phyloP scores from a whole-genome alignment of 2,113 vertebrate genomes.

The Pteropus alecto region DNA sequence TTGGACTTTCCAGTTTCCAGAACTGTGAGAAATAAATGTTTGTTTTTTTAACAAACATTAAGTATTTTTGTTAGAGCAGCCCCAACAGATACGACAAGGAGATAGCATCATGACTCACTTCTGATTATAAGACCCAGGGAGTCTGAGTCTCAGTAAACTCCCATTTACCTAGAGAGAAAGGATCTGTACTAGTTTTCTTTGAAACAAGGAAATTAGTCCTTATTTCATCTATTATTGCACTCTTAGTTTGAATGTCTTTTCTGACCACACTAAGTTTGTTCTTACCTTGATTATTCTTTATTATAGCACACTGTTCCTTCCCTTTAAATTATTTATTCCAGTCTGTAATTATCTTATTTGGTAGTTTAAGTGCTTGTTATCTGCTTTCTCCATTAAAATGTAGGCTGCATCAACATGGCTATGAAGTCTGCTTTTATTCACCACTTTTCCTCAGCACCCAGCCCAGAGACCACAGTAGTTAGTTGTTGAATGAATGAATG shows the following conservation, averaged over 20 bases:
- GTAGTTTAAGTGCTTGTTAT: neutral
- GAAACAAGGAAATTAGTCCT: neutral
- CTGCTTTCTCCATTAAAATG: neutral
- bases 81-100: neutral
- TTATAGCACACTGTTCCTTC: neutral
- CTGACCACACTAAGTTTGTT: neutral
- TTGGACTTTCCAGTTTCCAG: neutral
- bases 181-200: neutral
- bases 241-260: slow-evolving; percentile 11
- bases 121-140: neutral
- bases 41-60: neutral
- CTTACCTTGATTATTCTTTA: neutral
- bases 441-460: neutral
- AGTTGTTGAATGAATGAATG: neutral
- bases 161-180: neutral
- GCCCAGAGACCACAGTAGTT: neutral
- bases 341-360: neutral
- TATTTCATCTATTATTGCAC: neutral
- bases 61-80: neutral
- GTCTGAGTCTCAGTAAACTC: neutral
- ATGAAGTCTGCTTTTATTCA: neutral
- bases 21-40: neutral
- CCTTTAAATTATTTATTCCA: neutral
- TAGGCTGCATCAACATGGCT: neutral
- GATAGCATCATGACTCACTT: neutral